phyloP scores from a whole-genome alignment of 2,113 vertebrate species.

The Zonotrichia leucophrys region DNA sequence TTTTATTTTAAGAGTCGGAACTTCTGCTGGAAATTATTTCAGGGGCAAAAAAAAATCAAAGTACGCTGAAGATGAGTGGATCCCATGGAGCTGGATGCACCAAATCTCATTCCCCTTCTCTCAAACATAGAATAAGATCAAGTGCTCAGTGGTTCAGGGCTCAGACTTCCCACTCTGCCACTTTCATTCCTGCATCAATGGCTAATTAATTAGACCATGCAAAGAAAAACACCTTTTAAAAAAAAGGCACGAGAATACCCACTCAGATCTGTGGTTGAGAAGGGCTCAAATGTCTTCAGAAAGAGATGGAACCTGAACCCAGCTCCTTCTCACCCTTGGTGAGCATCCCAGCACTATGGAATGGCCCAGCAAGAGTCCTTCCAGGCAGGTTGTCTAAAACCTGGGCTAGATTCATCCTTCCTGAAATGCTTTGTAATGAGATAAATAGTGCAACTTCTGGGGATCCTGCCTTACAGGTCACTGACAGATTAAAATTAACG shows the following conservation, averaged over 20 bases:
- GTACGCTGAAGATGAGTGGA: not conserved
- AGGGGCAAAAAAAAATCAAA: not conserved
- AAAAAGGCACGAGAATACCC: not conserved
- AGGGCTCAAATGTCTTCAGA: not conserved
- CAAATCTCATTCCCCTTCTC: not conserved
- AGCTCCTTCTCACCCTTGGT: not conserved
- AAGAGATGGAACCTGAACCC: not conserved
- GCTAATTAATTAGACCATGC: not conserved
- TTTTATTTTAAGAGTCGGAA: not conserved
- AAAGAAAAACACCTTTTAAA: not conserved
- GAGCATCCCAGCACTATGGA: rapidly evolving
- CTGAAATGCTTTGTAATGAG: not conserved
- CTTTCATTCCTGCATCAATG: not conserved
- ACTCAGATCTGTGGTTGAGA: not conserved
- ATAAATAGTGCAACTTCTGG: not conserved
- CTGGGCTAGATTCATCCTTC: not conserved
- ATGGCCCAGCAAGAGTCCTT: not conserved
- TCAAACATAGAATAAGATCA: no score
- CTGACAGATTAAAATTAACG: not conserved
- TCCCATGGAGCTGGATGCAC: not conserved
- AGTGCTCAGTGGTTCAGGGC: not conserved
- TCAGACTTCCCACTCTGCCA: not conserved
- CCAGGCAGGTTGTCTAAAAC: not conserved
- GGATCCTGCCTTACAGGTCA: not conserved
- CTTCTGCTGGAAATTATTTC: not conserved